These are phyloP conservation scores for Limosa lapponica DNA, from an alignment of 2,797 vertebrate species.

Conservation along the genomic window DNA sequence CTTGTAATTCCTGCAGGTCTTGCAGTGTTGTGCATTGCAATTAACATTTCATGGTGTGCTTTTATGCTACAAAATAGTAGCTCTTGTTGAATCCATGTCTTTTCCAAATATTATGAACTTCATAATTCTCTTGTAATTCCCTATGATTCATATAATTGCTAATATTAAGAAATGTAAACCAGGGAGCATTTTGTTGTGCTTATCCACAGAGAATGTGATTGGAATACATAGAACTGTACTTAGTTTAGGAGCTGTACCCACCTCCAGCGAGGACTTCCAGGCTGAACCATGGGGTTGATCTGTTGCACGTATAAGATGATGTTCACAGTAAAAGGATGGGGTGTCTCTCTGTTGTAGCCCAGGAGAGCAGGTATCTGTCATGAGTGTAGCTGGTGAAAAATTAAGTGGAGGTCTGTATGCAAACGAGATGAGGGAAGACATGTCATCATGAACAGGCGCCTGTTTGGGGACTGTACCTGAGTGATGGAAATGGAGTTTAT, in stretches of 20 bases:
- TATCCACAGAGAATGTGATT: not conserved
- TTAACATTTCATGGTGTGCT: not conserved
- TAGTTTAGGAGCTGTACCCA: not conserved
- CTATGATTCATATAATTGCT: not conserved
- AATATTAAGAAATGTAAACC: not conserved
- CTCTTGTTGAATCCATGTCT: not conserved
- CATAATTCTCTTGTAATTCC: not conserved
- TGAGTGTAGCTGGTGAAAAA: not conserved
- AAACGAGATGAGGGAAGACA: not conserved
- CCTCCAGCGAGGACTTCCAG: not conserved
- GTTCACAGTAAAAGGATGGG: not conserved
- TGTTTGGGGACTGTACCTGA: not conserved
- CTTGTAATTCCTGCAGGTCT: not conserved
- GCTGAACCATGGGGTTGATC: not conserved
- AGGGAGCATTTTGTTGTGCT: not conserved
- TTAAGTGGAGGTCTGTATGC: not conserved
- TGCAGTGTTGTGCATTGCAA: not conserved
- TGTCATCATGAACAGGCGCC: rapidly evolving
- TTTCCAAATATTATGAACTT: not conserved
- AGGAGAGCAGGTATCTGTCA: not conserved
- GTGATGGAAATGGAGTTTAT: not conserved
- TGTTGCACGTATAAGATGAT: not conserved
- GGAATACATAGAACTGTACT: not conserved
- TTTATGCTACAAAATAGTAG: not conserved
- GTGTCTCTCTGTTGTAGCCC: not conserved